A percentile compares a stretch with the other conserved stretches of the same genome.
phyloP scores from a whole-genome alignment of 2,113 vertebrate genomes.

The Dryoscopus gambensis region DNA sequence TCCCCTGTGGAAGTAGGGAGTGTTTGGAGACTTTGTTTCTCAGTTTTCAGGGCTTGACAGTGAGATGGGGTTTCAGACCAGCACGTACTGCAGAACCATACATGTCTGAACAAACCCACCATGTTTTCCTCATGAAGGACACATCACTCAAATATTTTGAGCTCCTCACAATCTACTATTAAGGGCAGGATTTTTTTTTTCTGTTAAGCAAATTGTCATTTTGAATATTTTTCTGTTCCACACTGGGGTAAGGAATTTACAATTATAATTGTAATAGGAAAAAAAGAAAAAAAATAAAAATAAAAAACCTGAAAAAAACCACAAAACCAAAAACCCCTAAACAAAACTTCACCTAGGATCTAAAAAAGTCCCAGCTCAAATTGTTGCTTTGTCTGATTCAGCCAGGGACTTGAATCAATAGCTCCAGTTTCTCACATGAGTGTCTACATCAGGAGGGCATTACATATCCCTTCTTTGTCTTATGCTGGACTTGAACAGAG shows the following conservation, averaged over 20 bases:
- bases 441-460: not conserved
- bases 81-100: not conserved
- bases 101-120: not conserved
- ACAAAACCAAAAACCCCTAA: not conserved
- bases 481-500: not conserved
- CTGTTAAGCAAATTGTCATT: not conserved
- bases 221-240: not conserved
- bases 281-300: not conserved
- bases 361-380: not conserved
- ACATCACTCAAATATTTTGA: not conserved
- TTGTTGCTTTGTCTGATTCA: not conserved
- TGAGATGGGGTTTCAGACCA: not conserved
- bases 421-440: not conserved
- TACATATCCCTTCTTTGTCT: not conserved
- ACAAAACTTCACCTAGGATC: not conserved
- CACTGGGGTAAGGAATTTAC: not conserved
- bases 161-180: not conserved
- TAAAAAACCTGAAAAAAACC: not conserved
- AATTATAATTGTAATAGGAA: not conserved
- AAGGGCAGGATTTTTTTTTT: not conserved
- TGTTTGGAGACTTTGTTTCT: not conserved
- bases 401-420: not conserved
- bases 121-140: not conserved
- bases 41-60: not conserved
- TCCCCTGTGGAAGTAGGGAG: not conserved